Base-by-base conservation (phyloP, 1,140 invertebrate species). In the Sitodiplosis mosellana region DNA sequence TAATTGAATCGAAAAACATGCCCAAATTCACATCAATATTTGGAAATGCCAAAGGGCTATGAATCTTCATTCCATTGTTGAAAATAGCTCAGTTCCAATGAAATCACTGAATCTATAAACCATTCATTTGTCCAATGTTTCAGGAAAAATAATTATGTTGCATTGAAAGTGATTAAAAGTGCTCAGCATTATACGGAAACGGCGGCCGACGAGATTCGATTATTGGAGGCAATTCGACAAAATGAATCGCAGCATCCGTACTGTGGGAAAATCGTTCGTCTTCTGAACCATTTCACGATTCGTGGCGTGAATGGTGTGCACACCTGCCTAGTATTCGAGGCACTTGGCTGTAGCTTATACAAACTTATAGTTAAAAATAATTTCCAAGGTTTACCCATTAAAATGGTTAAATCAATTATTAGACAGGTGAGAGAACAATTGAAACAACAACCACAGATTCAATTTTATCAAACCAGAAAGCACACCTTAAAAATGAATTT, bases 291-390 rank as follows among this genome's bases (percentile, higher is more conserved):
- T 70, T 98, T 99, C 70, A 96, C 92, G 69, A 91, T 98, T 55
- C 87, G 82, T 57, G 94, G 95, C 53, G 83, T 94, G 33, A 97
- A 99, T 73, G 95, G 95, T 43, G 80, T 84, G 44, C 81, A 84
- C 66, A 86, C 96, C 48, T 97, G 92, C 67, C 92, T 98, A 87
- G 92, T 97, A 41, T 97, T 97, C 71, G 92, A 99, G 75, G 95
- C 99, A 44, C 74, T 99, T 49, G 95, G 95, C 45, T 83, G 92
- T 69, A 96, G 97, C 71, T 74, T 99, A 56, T 76, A 99, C 54
- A 99, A 98, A 70, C 70, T 99, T 54, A 99, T 99, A 54, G 91
- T 97, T 55, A 86, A 89, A 66, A 96, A 91, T 53, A 94, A 95
- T 69, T 99, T 99, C 70, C 81, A 86, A 67, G 95, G 95, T 53